These are phyloP conservation scores for Toxotes chatareus DNA, from an alignment of 2,113 vertebrate species.

Conservation along the genomic window DNA sequence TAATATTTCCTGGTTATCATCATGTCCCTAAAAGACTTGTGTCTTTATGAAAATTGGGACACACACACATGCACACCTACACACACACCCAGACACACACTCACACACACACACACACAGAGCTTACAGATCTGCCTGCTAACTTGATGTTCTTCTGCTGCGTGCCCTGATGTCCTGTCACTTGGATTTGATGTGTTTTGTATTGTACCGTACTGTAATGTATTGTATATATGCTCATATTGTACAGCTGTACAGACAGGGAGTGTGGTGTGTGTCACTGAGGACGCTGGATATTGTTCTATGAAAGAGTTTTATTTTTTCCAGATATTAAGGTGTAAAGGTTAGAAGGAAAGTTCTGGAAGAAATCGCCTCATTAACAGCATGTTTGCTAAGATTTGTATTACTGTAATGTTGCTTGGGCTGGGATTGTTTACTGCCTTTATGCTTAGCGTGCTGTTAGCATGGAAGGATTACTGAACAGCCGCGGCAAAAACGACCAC, in stretches of 20 bases:
- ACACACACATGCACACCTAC: conserved; percentile 9
- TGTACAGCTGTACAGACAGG: conserved; percentile 75
- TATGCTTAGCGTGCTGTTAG: conserved; percentile 41
- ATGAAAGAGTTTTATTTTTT: conserved; percentile 44
- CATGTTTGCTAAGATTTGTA: conserved; percentile 59
- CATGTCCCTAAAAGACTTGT: conserved; percentile 50
- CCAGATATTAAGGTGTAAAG: conserved; percentile 16
- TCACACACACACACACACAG: conserved; percentile 17
- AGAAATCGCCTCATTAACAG: conserved; percentile 32
- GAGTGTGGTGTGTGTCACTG: conserved; percentile 37
- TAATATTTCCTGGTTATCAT: conserved; percentile 56
- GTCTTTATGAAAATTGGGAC: conserved; percentile 71
- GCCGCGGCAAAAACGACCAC: not conserved
- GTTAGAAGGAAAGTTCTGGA: not conserved
- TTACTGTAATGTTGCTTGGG: conserved; percentile 60
- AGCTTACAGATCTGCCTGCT: conserved; percentile 49
- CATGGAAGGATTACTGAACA: not conserved
- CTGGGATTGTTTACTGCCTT: conserved; percentile 48
- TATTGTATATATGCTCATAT: conserved; percentile 66
- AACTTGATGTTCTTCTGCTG: conserved; percentile 55
- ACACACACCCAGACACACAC: conserved; percentile 27
- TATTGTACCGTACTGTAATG: conserved; percentile 57
- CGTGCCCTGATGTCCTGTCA: conserved; percentile 42
- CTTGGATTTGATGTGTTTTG: conserved; percentile 58
- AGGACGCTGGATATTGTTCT: conserved; percentile 32